These are phyloP conservation scores for Aphelocoma californica DNA, from an alignment of 2,797 vertebrate species.

Conservation along the genomic window DNA sequence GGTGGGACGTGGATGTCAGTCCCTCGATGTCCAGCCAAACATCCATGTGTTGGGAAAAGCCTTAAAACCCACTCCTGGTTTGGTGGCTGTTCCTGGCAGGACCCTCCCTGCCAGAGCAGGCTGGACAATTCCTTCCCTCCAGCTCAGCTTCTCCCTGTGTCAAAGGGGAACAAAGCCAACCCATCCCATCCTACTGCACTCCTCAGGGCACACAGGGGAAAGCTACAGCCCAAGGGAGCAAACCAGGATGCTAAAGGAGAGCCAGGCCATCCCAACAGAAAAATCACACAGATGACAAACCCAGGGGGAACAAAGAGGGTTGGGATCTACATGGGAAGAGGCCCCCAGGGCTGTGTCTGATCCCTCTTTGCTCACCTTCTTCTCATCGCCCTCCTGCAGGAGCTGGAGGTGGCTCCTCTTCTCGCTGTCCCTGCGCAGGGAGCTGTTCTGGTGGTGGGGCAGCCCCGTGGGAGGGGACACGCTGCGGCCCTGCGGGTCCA, in stretches of 20 bases:
- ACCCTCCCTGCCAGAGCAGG: neutral
- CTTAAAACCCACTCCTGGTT: neutral
- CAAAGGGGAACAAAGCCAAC: neutral
- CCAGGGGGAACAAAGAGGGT: accelerated
- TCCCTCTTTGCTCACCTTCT: conserved; percentile 82
- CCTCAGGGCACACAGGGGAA: accelerated
- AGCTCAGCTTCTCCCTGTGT: neutral
- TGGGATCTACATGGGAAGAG: accelerated
- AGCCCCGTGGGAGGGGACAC: conserved; percentile 85
- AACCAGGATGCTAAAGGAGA: neutral
- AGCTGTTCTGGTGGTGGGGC: conserved; percentile 79
- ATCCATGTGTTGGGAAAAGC: neutral
- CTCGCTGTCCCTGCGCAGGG: conserved; percentile 81
- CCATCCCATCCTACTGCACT: neutral
- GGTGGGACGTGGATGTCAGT: neutral
- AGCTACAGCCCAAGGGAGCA: neutral
- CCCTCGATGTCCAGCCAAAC: neutral
- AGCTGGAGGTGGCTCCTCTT: conserved; percentile 90
- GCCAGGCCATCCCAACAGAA: accelerated
- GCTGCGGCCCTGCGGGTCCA: conserved; percentile 83
- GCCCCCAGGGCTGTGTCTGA: neutral
- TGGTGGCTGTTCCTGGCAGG: neutral
- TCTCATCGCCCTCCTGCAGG: conserved; percentile 93
- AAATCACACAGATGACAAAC: accelerated
- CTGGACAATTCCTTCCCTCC: neutral